A percentile compares a stretch with the other conserved stretches of the same genome.
Conservation (phyloP, 1,140 invertebrate species). For the Megalonaias nervosa region DNA sequence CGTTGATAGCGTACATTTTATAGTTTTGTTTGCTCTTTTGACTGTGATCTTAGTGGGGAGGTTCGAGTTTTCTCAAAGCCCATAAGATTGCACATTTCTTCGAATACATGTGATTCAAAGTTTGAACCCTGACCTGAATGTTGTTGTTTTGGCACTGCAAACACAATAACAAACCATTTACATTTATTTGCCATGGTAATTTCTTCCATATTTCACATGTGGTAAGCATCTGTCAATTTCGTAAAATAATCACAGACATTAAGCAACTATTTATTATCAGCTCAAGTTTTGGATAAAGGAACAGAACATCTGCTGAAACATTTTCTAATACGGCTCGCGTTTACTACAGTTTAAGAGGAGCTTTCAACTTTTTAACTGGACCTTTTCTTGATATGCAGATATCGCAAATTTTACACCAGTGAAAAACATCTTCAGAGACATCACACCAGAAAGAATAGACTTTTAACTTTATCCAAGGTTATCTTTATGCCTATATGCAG, state of each 20-base stretch:
- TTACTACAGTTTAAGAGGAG: too few relatives aligned
- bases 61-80: too few relatives aligned
- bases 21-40: too few relatives aligned
- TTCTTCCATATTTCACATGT: constrained; percentile 44
- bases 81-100: too few relatives aligned
- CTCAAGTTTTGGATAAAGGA: constrained; percentile 4
- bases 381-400: background rate
- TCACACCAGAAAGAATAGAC: constrained; percentile 1
- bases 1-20: too few relatives aligned
- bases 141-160: constrained; percentile 66
- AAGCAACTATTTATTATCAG: constrained; percentile 48
- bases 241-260: too few relatives aligned
- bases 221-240: constrained; percentile 40
- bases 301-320: constrained; percentile 27
- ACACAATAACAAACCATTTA: constrained; percentile 55
- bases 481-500: constrained; percentile 4
- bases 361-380: background rate
- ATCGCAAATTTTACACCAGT: constrained; percentile 6
- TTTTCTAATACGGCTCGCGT: constrained; percentile 7
- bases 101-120: too few relatives aligned
- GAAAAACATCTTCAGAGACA: background rate
- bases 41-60: too few relatives aligned
- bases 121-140: constrained; percentile 64
- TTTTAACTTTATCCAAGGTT: background rate
- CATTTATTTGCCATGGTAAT: constrained; percentile 59